Conservation (phyloP, 2,113 vertebrate genomes). For the Sebastes schlegelii region DNA sequence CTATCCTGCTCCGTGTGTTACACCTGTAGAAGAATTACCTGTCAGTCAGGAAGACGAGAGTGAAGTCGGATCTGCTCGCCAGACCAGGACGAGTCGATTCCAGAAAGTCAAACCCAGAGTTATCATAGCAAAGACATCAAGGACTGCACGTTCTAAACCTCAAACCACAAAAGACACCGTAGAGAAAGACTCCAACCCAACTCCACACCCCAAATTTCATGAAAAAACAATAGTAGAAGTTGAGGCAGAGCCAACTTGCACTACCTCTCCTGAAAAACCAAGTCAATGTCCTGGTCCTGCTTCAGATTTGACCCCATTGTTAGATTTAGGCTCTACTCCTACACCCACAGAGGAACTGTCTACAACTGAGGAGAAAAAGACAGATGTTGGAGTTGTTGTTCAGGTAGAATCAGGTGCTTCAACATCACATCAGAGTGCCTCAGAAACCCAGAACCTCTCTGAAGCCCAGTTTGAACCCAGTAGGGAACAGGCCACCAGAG, state of each 20-base stretch:
- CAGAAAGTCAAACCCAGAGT: constrained; percentile 60
- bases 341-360: background rate
- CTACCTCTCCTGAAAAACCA: background rate
- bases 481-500: constrained; percentile 55
- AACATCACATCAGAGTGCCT: background rate
- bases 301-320: background rate
- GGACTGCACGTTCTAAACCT: constrained; percentile 31
- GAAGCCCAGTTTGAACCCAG: constrained; percentile 13
- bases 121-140: constrained; percentile 34
- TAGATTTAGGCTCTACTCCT: background rate
- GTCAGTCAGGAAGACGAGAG: constrained; percentile 8
- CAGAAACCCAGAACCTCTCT: constrained; percentile 57
- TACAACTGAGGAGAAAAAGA: constrained; percentile 5
- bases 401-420: constrained; percentile 1
- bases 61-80: background rate
- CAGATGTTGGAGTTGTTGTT: background rate
- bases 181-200: background rate
- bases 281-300: background rate
- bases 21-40: constrained; percentile 10
- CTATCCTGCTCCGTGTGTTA: background rate
- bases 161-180: constrained; percentile 6
- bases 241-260: constrained; percentile 3
- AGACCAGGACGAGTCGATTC: constrained; percentile 28
- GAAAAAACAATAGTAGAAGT: background rate
- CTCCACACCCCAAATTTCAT: background rate